These are phyloP conservation scores for Heliconius eleuchia DNA, from an alignment of 1,140 invertebrate genomes.

Conservation along the genomic window DNA sequence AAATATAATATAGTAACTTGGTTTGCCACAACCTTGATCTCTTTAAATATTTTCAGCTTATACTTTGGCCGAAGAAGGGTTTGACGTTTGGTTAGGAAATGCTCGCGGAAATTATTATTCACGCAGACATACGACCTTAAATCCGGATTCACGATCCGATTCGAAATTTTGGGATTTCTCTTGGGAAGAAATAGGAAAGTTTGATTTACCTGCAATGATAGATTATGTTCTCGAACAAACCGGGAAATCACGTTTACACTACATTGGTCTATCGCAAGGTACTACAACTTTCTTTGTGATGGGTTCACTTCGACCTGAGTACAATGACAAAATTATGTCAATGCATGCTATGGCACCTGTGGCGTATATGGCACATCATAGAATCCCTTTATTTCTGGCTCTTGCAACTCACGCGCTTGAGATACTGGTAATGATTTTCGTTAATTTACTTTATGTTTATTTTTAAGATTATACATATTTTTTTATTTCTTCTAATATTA, in stretches of 20 bases:
- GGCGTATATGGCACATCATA: constrained; percentile 82
- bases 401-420: constrained; percentile 61
- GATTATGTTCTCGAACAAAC: constrained; percentile 86
- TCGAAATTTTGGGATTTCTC: constrained; percentile 89
- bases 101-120: constrained; percentile 86
- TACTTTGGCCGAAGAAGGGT: constrained; percentile 86
- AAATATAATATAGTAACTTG: no score
- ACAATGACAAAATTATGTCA: constrained; percentile 84
- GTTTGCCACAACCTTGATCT: no score
- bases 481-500: neutral
- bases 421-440: constrained; percentile 58
- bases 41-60: constrained; percentile 79
- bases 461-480: neutral
- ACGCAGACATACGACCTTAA: constrained; percentile 80
- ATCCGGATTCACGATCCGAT: constrained; percentile 79
- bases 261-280: constrained; percentile 88
- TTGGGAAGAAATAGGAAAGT: constrained; percentile 90
- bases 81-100: constrained; percentile 90
- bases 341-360: constrained; percentile 87
- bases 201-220: constrained; percentile 89
- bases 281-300: constrained; percentile 86
- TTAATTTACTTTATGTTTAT: neutral
- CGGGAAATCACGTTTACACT: constrained; percentile 83
- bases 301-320: constrained; percentile 83
- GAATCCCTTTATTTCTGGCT: constrained; percentile 62